Percentiles rank a stretch among this genome's conserved stretches.
phyloP scores from a whole-genome alignment of 1,140 invertebrate genomes.

The Lysiphlebus fabarum region DNA sequence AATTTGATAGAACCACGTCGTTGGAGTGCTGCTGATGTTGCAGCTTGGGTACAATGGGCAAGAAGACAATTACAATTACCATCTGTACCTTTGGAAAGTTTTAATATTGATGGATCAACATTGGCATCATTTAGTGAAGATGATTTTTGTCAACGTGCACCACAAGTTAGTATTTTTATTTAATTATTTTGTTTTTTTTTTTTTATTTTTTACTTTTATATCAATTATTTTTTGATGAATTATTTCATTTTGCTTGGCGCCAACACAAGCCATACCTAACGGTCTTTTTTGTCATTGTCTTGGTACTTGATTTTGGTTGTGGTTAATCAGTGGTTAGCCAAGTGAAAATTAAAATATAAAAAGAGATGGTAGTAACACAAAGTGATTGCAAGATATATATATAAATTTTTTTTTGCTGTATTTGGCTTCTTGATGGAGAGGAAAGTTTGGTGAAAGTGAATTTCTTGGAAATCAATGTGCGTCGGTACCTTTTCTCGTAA shows the following conservation, averaged over 20 bases:
- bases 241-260: too few species aligned
- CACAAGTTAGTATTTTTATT: slow-evolving; percentile 63
- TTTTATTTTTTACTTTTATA: too few species aligned
- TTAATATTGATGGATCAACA: slow-evolving; percentile 74
- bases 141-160: slow-evolving; percentile 77
- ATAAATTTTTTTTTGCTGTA: neutral
- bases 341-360: too few species aligned
- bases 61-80: slow-evolving; percentile 72
- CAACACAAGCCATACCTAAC: too few species aligned
- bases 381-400: slow-evolving; percentile 21
- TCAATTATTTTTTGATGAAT: neutral
- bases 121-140: slow-evolving; percentile 76
- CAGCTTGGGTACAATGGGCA: slow-evolving; percentile 83
- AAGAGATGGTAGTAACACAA: too few species aligned
- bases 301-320: too few species aligned
- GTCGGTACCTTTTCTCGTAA: slow-evolving; percentile 25
- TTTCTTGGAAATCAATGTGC: slow-evolving; percentile 46
- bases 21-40: slow-evolving; percentile 80
- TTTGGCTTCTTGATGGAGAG: slow-evolving; percentile 6
- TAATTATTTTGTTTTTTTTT: too few species aligned
- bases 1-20: slow-evolving; percentile 73
- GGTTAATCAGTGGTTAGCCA: too few species aligned
- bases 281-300: too few species aligned
- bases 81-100: slow-evolving; percentile 67
- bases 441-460: slow-evolving; percentile 50